Evolutionary conservation across 2,113 vertebrate species (phyloP), one percentile per base, ranked within the genome.

Genomic region (Takifugu flavidus): DNA sequence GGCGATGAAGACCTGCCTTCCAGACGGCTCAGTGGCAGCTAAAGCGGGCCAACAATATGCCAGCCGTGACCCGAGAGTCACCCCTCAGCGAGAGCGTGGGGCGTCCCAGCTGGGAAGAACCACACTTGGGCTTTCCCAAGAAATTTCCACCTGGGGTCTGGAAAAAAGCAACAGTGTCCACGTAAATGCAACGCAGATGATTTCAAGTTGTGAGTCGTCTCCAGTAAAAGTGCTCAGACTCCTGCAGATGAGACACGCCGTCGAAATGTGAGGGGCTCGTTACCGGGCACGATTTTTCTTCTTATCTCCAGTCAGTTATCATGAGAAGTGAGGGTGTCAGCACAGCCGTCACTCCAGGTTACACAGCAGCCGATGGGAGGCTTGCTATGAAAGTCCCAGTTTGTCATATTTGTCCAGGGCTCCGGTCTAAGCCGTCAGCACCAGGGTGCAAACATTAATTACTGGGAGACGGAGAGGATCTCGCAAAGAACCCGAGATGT

Each of bases 31-130:
- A 0, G 27, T 50, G 0, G 84, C 93, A 67, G 96, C 96, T 77
- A 96, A 95, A 77, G 95, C 94, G 63, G 96, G 96, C 1, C 95
- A 98, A 82, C 92, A 98, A 0, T 98, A 96, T 2, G 93, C 95
- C 0, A 96, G 95, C 52, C 95, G 96, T 25, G 98, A 98, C 79
- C 95, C 96, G 74, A 96, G 98, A 20, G 94, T 98, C 65, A 97
- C 95, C 64, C 96, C 96, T 20, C 20, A 20, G 20, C 20, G 20
- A 20, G 20, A 20, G 20, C 20, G 20, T 20, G 20, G 0, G 91
- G 95, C 0, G 75, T 89, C 0, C 72, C 2, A 87, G 94, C 56
- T 93, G 96, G 0, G 96, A 95, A 0, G 93, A 98, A 14, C 90
- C 96, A 56, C 93, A 91, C 87, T 87, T 98, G 1, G 95, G 96